These are phyloP conservation scores for Agrypnus murinus DNA, from an alignment of 2,888 invertebrate genomes.

Conservation along the genomic window DNA sequence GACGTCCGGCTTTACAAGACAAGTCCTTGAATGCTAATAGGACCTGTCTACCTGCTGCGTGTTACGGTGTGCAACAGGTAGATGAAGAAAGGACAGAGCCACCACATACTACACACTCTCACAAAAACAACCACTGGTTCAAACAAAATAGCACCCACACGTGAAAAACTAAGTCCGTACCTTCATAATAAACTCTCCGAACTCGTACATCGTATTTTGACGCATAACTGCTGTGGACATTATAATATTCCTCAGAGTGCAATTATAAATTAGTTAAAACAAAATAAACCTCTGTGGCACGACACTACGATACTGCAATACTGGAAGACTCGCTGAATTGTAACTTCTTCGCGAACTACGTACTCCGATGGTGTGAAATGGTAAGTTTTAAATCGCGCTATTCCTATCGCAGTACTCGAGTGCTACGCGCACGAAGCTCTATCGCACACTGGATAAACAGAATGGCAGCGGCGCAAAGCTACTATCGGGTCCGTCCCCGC, in stretches of 20 bases:
- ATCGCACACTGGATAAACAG: conserved; percentile 72
- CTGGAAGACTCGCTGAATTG: conserved; percentile 67
- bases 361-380: conserved; percentile 15
- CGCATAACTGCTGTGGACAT: conserved; percentile 89
- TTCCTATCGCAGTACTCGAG: conserved; percentile 75
- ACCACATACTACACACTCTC: conserved; percentile 29
- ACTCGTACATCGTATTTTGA: conserved; percentile 83
- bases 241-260: conserved; percentile 42
- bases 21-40: conserved; percentile 58
- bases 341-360: conserved; percentile 51
- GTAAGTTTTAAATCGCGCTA: conserved; percentile 68
- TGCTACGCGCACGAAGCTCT: conserved; percentile 76
- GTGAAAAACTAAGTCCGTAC: conserved; percentile 70
- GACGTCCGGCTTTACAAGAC: conserved; percentile 59
- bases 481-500: conserved; percentile 51
- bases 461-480: conserved; percentile 57
- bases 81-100: conserved; percentile 33
- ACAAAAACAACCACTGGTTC: conserved; percentile 45
- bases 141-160: conserved; percentile 45
- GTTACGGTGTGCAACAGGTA: conserved; percentile 50
- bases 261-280: conserved; percentile 17
- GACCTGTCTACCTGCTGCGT: conserved; percentile 54
- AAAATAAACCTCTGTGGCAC: conserved; percentile 38
- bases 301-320: conserved; percentile 71
- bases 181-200: conserved; percentile 84